A percentile compares a stretch with the other conserved stretches of the same genome.
Evolutionary conservation across 2,113 vertebrate genomes (phyloP).

Genomic region (Vanacampus margaritifer): DNA sequence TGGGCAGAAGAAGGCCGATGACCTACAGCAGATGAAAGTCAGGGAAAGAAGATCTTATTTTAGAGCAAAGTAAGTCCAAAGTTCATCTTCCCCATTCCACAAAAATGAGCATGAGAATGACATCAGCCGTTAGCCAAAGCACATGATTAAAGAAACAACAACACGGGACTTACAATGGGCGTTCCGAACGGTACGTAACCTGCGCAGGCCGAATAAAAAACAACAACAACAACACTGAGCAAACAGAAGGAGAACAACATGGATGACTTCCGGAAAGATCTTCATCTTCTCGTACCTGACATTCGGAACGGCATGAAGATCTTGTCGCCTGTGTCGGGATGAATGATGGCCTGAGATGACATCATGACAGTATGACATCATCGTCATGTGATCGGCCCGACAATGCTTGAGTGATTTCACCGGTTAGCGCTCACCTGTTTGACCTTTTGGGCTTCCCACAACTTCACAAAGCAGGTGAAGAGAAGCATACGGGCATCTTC

Average conservation of each 20-base stretch:
- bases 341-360: slow-evolving; percentile 90
- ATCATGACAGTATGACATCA: slow-evolving; percentile 55
- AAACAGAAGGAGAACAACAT: slow-evolving; percentile 35
- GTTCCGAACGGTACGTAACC: slow-evolving; percentile 99
- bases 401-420: background rate
- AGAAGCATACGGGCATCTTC: background rate
- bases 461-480: slow-evolving; percentile 57
- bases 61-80: slow-evolving; percentile 51
- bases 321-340: slow-evolving; percentile 96
- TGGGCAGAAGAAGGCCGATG: slow-evolving; percentile 94
- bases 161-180: slow-evolving; percentile 87
- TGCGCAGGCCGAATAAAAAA: slow-evolving; percentile 39
- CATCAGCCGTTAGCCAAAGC: slow-evolving; percentile 13
- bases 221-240: slow-evolving; percentile 17
- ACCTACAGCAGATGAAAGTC: slow-evolving; percentile 76
- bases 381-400: slow-evolving; percentile 32
- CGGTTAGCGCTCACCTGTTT: slow-evolving; percentile 82
- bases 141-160: slow-evolving; percentile 9
- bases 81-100: slow-evolving; percentile 31
- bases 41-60: slow-evolving; percentile 62
- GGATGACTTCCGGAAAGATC: slow-evolving; percentile 50
- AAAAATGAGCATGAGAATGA: slow-evolving; percentile 40
- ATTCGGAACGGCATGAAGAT: slow-evolving; percentile 99
- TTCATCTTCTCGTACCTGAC: slow-evolving; percentile 85
- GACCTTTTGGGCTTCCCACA: slow-evolving; percentile 97